Evolutionary conservation across 2,888 invertebrate genomes (phyloP).

Genomic region (Caenorhabditis sp.): DNA sequence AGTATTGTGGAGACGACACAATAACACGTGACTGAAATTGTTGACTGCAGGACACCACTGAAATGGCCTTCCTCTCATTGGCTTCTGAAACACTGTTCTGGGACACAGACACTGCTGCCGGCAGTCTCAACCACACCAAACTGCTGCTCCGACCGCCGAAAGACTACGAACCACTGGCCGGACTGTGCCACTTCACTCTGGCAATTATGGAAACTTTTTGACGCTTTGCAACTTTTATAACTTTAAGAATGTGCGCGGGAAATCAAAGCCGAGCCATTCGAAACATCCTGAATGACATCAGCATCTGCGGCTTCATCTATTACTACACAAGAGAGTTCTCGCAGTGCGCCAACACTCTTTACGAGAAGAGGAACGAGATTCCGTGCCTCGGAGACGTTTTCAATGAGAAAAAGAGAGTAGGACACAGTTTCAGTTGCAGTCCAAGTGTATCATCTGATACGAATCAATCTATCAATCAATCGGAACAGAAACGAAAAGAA

Average conservation of each 20-base stretch:
- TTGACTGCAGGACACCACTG: too few species aligned
- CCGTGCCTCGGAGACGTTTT: constrained; percentile 41
- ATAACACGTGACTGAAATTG: constrained; percentile 11
- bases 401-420: constrained; percentile 31
- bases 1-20: not conserved
- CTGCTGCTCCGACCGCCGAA: constrained; percentile 29
- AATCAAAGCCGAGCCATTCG: constrained; percentile 48
- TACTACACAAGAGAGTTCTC: constrained; percentile 51
- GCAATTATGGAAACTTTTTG: too few species aligned
- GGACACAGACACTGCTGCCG: too few species aligned
- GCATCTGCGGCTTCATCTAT: constrained; percentile 47
- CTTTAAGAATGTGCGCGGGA: constrained; percentile 44
- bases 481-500: not conserved
- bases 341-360: constrained; percentile 31
- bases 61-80: too few species aligned
- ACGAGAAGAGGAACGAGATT: constrained; percentile 34
- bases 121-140: constrained; percentile 41
- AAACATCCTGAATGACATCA: constrained; percentile 49
- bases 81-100: too few species aligned
- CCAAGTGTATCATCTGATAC: too few species aligned
- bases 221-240: not conserved
- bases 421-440: too few species aligned
- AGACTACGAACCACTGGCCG: constrained; percentile 35
- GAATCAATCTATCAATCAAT: not conserved
- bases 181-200: constrained; percentile 39